A percentile compares a stretch with the other conserved stretches of the same genome.
phyloP scores from a whole-genome alignment of 2,113 vertebrate genomes.

The Gobius niger region DNA sequence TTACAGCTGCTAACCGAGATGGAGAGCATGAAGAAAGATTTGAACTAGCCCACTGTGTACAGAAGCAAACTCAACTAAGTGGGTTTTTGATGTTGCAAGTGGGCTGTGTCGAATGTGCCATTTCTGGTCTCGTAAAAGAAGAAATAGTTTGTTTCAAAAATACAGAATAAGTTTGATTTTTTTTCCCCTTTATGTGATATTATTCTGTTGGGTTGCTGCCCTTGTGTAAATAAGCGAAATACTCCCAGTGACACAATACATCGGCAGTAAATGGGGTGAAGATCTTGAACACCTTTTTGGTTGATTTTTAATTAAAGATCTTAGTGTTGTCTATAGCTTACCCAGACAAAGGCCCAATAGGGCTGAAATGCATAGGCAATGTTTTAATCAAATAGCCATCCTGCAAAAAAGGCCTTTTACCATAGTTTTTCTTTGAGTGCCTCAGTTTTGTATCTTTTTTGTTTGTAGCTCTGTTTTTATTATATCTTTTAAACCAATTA shows the following conservation, averaged over 20 bases:
- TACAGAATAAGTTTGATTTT: background rate
- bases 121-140: background rate
- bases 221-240: conserved; percentile 1
- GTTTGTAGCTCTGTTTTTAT: too few relatives aligned
- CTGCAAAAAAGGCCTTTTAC: too few relatives aligned
- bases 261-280: too few relatives aligned
- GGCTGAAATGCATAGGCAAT: too few relatives aligned
- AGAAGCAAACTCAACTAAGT: conserved; percentile 17
- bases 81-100: conserved; percentile 1
- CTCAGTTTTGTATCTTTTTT: too few relatives aligned
- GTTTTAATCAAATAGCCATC: too few relatives aligned
- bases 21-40: conserved; percentile 1
- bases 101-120: background rate
- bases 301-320: too few relatives aligned
- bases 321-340: too few relatives aligned
- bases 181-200: background rate
- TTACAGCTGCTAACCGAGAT: conserved; percentile 32
- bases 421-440: too few relatives aligned
- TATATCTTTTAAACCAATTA: too few relatives aligned
- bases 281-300: too few relatives aligned
- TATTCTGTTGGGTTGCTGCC: background rate
- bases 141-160: background rate
- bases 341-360: too few relatives aligned
- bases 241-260: background rate
- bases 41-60: conserved; percentile 1